Evolutionary conservation across 2,888 invertebrate genomes (phyloP), one percentile per base, ranked within the genome.

Genomic region (Stegana nigrithorax): DNA sequence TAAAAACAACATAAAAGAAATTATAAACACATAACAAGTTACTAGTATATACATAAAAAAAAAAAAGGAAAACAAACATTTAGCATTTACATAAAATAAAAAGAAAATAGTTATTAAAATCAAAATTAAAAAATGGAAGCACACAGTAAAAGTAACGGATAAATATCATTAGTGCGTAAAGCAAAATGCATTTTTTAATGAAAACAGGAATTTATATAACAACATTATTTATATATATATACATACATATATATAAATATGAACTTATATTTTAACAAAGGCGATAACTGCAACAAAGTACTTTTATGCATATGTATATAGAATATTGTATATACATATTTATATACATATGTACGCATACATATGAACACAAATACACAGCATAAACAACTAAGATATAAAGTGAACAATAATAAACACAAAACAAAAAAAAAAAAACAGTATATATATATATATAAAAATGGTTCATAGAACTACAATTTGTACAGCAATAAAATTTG

Each of bases 141-240:
- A 58, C 29, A 51, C 44, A 45, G 45, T 36, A 56, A 53, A 56
- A 21, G 39, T 47, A 59, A 59, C 47, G 32, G 32, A 27, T 66
- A 60, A 65, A 78, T 75, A 75, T 75, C 75, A 75, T 75, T 79
- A 75, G 75, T 19, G 80, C 73, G 69, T 75, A 75, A 73, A 67
- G 78, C 78, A 79, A 61, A 62, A 21, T 47, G 47, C 47, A 47
- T 67, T 67, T 65, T 60, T 53, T 50, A 32, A 59, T 55, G 6
- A 26, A 75, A 75, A 75, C 75, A 75, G 75, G 75, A 75, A 76
- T 76, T 76, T 75, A 80, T 80, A 73, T 36, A 58, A 50, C 23
- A 3, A 47, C 75, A 67, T 67, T 78, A 75, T 75, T 75, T 80
- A 78, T 77, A 78, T 60, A 62, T 56, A 62, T 59, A 63, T 50